Evolutionary conservation across 2,113 vertebrate species (phyloP).

Genomic region (Dicaeum eximium): DNA sequence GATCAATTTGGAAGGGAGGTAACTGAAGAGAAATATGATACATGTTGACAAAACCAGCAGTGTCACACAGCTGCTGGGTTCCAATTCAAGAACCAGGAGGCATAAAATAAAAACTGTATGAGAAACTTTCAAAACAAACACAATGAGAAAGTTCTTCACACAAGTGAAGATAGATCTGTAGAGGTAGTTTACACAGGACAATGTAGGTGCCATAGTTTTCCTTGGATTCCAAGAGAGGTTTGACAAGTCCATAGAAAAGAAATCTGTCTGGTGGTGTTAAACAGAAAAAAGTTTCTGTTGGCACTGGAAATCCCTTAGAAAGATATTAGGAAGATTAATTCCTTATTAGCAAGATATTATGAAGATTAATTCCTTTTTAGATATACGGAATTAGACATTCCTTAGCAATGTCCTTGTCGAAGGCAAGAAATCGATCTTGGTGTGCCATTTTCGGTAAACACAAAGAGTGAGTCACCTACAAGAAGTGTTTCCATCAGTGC

Average conservation of each 20-base stretch:
- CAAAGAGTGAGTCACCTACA: background rate
- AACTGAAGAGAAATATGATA: background rate
- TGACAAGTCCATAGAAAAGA: background rate
- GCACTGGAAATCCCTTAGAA: background rate
- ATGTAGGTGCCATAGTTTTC: background rate
- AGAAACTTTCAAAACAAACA: background rate
- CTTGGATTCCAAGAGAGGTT: background rate
- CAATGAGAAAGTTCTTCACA: background rate
- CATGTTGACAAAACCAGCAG: background rate
- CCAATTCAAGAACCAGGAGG: background rate
- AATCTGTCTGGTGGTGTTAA: background rate
- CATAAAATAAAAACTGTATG: background rate
- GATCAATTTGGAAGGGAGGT: background rate
- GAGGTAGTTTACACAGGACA: background rate
- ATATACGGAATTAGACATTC: background rate
- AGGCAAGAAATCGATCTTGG: background rate
- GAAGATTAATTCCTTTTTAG: no score
- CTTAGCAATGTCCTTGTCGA: background rate
- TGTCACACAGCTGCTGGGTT: background rate
- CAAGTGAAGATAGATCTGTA: background rate
- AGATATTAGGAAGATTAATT: background rate
- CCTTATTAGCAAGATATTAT: background rate
- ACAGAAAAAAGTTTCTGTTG: background rate
- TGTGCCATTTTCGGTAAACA: background rate
- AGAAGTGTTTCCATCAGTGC: background rate